Evolutionary conservation across 64 coral and sea anemone genomes (phyloP).

Genomic region (Actinia tenebrosa): DNA sequence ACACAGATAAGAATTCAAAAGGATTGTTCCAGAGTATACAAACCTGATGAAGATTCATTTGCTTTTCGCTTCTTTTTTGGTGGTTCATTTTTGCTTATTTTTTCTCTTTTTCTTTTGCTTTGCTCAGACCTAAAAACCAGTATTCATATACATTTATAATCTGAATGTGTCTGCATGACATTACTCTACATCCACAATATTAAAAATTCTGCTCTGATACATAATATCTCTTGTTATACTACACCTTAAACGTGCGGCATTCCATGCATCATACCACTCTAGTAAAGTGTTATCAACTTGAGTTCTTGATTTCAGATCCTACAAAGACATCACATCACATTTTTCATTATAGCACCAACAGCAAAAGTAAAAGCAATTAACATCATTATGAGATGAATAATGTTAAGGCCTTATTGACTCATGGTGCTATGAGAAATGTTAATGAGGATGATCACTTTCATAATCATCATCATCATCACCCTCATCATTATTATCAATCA

Average conservation of each 20-base stretch:
- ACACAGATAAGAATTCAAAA: too few species aligned
- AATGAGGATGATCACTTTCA: too few species aligned
- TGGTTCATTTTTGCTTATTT: not conserved
- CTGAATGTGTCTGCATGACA: not conserved
- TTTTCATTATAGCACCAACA: too few species aligned
- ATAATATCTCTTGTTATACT: not conserved
- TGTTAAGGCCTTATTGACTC: too few species aligned
- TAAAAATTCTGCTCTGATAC: too few species aligned
- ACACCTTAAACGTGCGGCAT: not conserved
- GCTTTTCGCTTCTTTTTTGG: not conserved
- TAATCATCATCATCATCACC: too few species aligned
- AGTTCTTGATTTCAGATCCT: not conserved
- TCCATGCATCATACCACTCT: constrained; percentile 18
- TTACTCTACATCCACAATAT: not conserved
- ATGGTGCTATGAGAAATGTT: too few species aligned
- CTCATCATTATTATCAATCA: too few species aligned
- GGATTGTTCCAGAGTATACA: not conserved
- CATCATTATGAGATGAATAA: too few species aligned
- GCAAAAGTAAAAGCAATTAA: too few species aligned
- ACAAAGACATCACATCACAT: not conserved
- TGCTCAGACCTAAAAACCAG: constrained; percentile 16
- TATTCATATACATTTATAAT: not conserved
- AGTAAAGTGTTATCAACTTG: not conserved
- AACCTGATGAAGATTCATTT: not conserved
- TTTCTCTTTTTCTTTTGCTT: not conserved